These are phyloP conservation scores for Falcunculus frontatus DNA, from an alignment of 2,113 vertebrate genomes.

Conservation along the genomic window DNA sequence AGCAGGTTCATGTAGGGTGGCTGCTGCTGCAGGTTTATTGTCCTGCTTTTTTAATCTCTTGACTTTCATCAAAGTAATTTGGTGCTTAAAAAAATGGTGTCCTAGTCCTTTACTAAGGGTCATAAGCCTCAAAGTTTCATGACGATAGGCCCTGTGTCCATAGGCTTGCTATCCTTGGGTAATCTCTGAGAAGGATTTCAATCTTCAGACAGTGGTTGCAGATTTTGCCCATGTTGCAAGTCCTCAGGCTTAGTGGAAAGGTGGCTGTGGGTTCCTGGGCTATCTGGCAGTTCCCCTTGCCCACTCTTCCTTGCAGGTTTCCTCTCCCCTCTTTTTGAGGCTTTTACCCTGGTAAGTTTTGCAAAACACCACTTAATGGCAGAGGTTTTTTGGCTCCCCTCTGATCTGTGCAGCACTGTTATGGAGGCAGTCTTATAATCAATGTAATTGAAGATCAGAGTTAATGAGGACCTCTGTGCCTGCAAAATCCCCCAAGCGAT, in stretches of 20 bases:
- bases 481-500: conserved; percentile 60
- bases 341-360: conserved; percentile 38
- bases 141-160: neutral
- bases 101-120: neutral
- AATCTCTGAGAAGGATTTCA: neutral
- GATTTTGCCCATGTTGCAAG: rapidly evolving
- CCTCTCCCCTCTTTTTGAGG: conserved; percentile 7
- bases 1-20: neutral
- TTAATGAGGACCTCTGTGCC: conserved; percentile 77
- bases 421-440: conserved; percentile 75
- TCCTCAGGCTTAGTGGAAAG: neutral
- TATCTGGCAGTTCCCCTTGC: neutral
- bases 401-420: conserved; percentile 63
- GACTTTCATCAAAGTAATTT: neutral
- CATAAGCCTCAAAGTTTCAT: neutral
- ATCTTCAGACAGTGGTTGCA: neutral
- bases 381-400: conserved; percentile 43
- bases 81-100: neutral
- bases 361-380: conserved; percentile 37
- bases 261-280: neutral
- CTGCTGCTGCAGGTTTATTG: neutral
- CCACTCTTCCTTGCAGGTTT: neutral
- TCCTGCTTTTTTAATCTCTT: neutral
- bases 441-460: conserved; percentile 81
- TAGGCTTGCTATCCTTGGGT: neutral